Conservation (phyloP, 2,113 vertebrate genomes). For the Turdus rufiventris region DNA sequence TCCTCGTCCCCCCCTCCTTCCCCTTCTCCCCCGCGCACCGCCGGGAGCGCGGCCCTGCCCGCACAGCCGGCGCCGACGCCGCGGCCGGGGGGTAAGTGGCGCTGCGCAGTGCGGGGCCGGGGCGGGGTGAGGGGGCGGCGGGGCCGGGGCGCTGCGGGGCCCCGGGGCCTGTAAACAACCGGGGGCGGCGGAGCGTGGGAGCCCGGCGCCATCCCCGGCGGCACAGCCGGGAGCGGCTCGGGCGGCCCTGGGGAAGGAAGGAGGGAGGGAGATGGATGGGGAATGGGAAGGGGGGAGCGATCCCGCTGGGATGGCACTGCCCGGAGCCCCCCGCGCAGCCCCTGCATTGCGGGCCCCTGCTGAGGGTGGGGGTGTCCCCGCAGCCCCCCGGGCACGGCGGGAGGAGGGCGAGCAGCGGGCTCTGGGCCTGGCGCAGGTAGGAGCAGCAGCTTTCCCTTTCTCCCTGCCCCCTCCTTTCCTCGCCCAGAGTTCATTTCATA, state of each 20-base stretch:
- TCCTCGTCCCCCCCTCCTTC: too few species aligned
- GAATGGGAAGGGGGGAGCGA: background rate
- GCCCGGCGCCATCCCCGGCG: background rate
- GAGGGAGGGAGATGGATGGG: background rate
- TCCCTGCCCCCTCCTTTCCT: background rate
- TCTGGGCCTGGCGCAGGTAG: background rate
- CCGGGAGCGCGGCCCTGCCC: too few species aligned
- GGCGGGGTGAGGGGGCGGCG: too few species aligned
- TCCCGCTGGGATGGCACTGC: background rate
- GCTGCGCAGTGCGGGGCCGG: background rate
- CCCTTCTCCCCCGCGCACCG: too few species aligned
- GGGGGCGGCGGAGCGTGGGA: background rate
- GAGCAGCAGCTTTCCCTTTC: background rate
- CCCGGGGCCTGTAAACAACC: conserved; percentile 66
- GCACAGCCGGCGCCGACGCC: too few species aligned
- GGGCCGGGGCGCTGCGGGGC: conserved; percentile 21
- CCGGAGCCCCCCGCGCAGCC: background rate
- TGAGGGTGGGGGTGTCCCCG: background rate
- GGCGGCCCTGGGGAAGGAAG: background rate
- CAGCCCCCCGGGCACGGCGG: background rate
- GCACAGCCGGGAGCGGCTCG: background rate
- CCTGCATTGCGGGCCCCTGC: background rate
- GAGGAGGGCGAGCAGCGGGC: background rate
- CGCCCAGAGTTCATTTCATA: conserved; percentile 45
- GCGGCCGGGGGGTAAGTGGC: background rate